phyloP scores from a whole-genome alignment of 2,113 vertebrate species.

The Oreotrochilus melanogaster region DNA sequence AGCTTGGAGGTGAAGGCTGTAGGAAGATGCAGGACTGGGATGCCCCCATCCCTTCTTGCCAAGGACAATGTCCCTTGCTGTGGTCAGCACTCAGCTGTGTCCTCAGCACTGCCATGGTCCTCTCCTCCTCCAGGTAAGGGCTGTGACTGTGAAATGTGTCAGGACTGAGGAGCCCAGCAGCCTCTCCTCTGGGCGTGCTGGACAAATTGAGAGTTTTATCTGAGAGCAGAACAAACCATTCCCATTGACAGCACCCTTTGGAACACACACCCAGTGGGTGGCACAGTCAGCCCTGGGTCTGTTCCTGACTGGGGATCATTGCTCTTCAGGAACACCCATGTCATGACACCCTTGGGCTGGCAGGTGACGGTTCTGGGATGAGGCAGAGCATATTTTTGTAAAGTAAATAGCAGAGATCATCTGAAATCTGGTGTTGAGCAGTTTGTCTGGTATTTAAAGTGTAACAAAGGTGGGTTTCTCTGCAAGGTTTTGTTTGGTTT shows the following conservation, averaged over 20 bases:
- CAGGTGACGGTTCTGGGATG: background rate
- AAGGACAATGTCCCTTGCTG: fast-evolving
- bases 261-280: background rate
- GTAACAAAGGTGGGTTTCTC: background rate
- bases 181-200: background rate
- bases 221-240: background rate
- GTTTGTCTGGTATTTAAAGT: background rate
- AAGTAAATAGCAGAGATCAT: background rate
- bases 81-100: too few relatives aligned
- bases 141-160: fast-evolving
- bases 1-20: fast-evolving
- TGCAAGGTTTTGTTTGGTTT: background rate
- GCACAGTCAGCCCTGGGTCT: background rate
- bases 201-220: background rate
- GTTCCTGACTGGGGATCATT: background rate
- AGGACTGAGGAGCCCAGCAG: background rate
- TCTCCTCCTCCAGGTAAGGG: background rate
- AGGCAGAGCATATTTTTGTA: background rate
- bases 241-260: background rate
- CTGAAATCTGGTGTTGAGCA: background rate
- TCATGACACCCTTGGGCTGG: background rate
- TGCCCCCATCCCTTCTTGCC: fast-evolving
- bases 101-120: too few relatives aligned
- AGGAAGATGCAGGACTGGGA: background rate
- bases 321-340: fast-evolving